A percentile compares a stretch with the other conserved stretches of the same genome.
phyloP scores from a whole-genome alignment of 2,113 vertebrate genomes.

The Origma solitaria region DNA sequence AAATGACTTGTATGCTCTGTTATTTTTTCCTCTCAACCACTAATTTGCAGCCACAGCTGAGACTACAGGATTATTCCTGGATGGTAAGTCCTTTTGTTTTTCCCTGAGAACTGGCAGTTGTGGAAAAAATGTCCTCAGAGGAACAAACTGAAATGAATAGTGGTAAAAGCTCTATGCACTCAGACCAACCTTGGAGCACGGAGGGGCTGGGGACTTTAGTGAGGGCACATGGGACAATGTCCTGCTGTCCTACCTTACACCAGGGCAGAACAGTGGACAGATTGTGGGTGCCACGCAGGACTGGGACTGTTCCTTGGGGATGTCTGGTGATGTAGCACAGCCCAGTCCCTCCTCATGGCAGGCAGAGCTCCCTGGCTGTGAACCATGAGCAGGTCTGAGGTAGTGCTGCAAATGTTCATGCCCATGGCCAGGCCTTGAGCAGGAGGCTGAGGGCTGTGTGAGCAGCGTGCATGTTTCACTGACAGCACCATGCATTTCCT shows the following conservation, averaged over 20 bases:
- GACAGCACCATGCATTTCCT: neutral
- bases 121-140: neutral
- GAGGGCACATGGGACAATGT: neutral
- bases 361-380: neutral
- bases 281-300: neutral
- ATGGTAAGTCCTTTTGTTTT: neutral
- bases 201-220: neutral
- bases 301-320: neutral
- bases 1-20: neutral
- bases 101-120: neutral
- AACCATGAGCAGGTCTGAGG: neutral
- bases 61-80: neutral
- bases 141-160: neutral
- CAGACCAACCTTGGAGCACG: neutral
- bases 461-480: neutral
- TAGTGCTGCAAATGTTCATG: neutral
- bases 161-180: neutral
- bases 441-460: neutral
- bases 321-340: neutral
- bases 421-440: neutral
- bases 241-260: neutral
- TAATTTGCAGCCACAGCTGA: neutral
- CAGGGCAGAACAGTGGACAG: neutral
- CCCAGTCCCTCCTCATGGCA: neutral
- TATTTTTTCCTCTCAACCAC: neutral